Evolutionary conservation across 2,888 invertebrate species (phyloP), one percentile per base, ranked within the genome.

Genomic region (Idaea biselata): DNA sequence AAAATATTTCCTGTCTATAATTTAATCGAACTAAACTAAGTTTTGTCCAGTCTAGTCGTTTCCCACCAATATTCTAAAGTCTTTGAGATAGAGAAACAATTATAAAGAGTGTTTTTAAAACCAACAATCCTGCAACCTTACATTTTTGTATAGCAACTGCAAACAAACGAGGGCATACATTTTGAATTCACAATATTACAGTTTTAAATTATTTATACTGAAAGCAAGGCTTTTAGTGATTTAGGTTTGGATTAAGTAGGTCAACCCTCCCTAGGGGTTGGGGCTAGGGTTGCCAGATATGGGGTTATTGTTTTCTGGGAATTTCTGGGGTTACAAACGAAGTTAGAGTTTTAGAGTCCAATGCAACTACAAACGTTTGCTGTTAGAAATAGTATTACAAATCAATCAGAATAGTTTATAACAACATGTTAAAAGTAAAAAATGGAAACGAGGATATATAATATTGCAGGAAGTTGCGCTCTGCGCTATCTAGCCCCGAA

Each of bases 171-270:
- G 53, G 0, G 56, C 62, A 58, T 65, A 60, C 59, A 65, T 65
- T 63, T 55, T 58, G 44, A 62, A 62, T 53, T 53, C 18, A 44
- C 59, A 59, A 64, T 66, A 66, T 64, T 61, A 61, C 61, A 54
- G 64, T 68, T 65, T 25, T 69, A 68, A 68, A 71, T 71, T 60
- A 68, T 69, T 67, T 71, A 67, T 63, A 66, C 60, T 67, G 69
- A 69, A 68, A 69, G 68, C 68, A 14, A 53, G 63, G 71, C 67
- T 69, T 64, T 66, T 65, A 63, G 64, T 66, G 67, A 68, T 69
- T 71, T 69, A 71, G 66, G 59, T 61, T 17, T 18, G 69, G 71
- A 67, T 67, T 69, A 68, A 58, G 55, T 60, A 58, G 60, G 60
- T 63, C 64, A 63, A 63, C 58, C 58, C 32, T 18, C 1, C 7